Base-by-base conservation (phyloP, 2,113 vertebrate species). In the Galemys pyrenaicus region DNA sequence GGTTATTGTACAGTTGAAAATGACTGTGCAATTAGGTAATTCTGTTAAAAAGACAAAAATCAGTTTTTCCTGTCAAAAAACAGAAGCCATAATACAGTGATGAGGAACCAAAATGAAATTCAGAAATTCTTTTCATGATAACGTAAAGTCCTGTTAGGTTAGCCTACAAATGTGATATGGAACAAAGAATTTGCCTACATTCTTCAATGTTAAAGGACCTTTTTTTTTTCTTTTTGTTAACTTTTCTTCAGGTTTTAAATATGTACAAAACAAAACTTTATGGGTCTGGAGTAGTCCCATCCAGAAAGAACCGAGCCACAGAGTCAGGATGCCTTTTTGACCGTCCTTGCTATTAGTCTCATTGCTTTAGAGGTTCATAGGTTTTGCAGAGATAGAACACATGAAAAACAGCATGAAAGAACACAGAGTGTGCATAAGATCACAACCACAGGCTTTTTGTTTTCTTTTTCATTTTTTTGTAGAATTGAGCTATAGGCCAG, bases 101-200 rank as follows among this genome's bases (percentile, higher is more conserved):
- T 91, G 78, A 96, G 87, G 86, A 91, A 87, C 62, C 75, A 83
- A 95, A 93, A 91, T 86, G 87, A 68, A 87, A 82, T 89, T 95
- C 70, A 94, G 54, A 93, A 95, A 89, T 51, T 77, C 49, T 86
- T 85, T 90, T 92, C 73, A 88, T 88, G 85, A 74, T 74, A 93
- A 94, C 11, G 68, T 62, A 60, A 79, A 95, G 26, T 80, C 74
- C 79, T 87, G 1, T 73, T 80, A 75, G 70, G 28, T 44, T 64
- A 65, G 51, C 70, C 78, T 39, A 75, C 51, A 90, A 71, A 90
- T 86, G n/a, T 32, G 37, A 65, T 49, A 58, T 9, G 64, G 35
- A 60, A 24, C 70, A 90, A 85, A 75, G 58, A 86, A 62, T 5
- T 64, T 79, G 49, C 60, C 70, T 37, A 26, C 46, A 89, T 44